Conservation (phyloP, 1,140 invertebrate genomes). For the Belonocnema kinseyi region DNA sequence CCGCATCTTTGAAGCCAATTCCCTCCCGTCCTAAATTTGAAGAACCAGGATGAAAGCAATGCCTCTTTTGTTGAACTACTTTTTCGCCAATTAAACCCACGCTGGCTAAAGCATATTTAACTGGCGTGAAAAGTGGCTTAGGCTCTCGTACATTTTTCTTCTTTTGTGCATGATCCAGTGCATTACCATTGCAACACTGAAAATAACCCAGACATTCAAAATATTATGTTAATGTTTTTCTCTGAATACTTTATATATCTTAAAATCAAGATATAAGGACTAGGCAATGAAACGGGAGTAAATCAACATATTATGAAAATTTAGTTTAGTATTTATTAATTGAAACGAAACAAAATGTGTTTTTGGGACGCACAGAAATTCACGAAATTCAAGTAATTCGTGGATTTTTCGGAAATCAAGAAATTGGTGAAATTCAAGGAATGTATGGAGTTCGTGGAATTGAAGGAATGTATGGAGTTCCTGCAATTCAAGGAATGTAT, state of each 20-base stretch:
- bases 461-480: too few relatives aligned
- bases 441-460: too few relatives aligned
- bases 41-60: slow-evolving; percentile 94
- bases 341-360: too few relatives aligned
- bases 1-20: slow-evolving; percentile 77
- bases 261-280: slow-evolving; percentile 26
- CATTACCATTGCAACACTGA: slow-evolving; percentile 70
- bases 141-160: slow-evolving; percentile 69
- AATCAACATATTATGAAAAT: slow-evolving; percentile 16
- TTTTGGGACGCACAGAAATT: too few relatives aligned
- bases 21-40: slow-evolving; percentile 81
- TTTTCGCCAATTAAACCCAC: slow-evolving; percentile 68
- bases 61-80: slow-evolving; percentile 81
- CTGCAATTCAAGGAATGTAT: too few relatives aligned
- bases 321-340: slow-evolving; percentile 13
- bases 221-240: background rate
- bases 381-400: too few relatives aligned
- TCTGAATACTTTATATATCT: background rate
- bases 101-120: slow-evolving; percentile 62
- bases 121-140: slow-evolving; percentile 64
- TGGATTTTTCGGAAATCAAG: too few relatives aligned
- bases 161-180: slow-evolving; percentile 68
- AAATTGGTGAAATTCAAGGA: too few relatives aligned
- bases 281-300: slow-evolving; percentile 8
- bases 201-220: slow-evolving; percentile 7